Base-by-base conservation (phyloP, 53 echinoderm and acorn worm species). In the Zoroaster sp. region DNA sequence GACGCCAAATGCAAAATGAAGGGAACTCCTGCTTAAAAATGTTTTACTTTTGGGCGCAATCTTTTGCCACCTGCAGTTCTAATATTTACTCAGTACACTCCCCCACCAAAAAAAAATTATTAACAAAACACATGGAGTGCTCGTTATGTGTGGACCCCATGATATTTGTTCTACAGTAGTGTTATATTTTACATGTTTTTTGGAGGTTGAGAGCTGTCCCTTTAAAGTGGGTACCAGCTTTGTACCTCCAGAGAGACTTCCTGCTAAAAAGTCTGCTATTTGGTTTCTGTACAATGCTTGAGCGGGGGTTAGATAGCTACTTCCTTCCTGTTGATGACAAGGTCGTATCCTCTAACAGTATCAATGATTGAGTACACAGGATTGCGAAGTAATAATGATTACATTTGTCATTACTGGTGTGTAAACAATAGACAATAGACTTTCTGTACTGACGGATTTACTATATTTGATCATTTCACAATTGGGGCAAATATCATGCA, bases 311-410 rank as follows among this genome's bases (percentile, higher is more conserved):
- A 55, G 71, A 85, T 69, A 21, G 69, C 1, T 15, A 25, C 85
- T 70, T 85, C 85, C 85, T 85, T 85, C 85, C 85, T 74, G 15
- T 40, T 83, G 33, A 17, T 85, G 14, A 47, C 85, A 85, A 85
- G 85, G 85, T 70, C 71, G 67, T 40, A 47, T 69, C 85, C 85
- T 33, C 69, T n/a, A 21, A 2, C 4, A 7, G 1, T 14, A 2
- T 17, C 18, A 49, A 32, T 49, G 76, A 32, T 18, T 8, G 33
- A 47, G 47, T 6, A 51, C 11, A 76, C 31, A 51, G 40, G 14
- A 18, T 37, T 35, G 38, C n/a, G 11, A 7, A 17, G 74, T 40
- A 39, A 36, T 69, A 10, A 5, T 12, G 30, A 1, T 20, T 39
- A 20, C 41, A 78, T 81, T 81, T 81, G 81, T 81, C 81, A 81